Conservation (phyloP, 2,113 vertebrate species). For the Cryptotis parvus region DNA sequence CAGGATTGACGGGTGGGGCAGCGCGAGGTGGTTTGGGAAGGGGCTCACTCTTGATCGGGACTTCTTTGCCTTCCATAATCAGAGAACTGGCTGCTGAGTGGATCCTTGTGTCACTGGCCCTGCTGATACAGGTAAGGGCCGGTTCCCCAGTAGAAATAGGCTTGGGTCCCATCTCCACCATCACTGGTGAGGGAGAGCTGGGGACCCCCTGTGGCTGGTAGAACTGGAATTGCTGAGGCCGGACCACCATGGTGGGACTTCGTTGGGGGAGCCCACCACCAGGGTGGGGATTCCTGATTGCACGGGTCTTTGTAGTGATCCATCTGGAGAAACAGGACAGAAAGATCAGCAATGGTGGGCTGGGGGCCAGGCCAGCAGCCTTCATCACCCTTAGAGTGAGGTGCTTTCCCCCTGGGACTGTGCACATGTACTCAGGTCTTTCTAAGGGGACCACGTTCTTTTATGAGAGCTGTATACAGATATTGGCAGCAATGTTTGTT, state of each 20-base stretch:
- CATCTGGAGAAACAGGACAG: conserved; percentile 79
- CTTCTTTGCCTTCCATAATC: conserved; percentile 88
- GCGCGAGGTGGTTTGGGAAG: conserved; percentile 82
- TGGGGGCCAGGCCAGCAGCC: neutral
- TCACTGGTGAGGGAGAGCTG: conserved; percentile 53
- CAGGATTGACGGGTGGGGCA: conserved; percentile 94
- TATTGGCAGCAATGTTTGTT: no score
- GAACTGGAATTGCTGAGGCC: conserved; percentile 85
- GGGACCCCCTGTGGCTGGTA: conserved; percentile 79
- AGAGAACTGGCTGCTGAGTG: conserved; percentile 86
- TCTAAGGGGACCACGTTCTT: conserved; percentile 66
- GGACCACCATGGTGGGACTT: conserved; percentile 66
- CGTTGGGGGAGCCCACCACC: conserved; percentile 82
- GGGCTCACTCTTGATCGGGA: conserved; percentile 83
- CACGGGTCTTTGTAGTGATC: conserved; percentile 85
- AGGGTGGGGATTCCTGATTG: conserved; percentile 84
- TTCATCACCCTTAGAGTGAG: conserved; percentile 49
- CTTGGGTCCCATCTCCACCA: conserved; percentile 86
- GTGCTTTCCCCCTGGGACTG: conserved; percentile 51
- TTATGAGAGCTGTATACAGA: conserved; percentile 64
- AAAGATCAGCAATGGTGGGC: neutral
- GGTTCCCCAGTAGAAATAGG: conserved; percentile 79
- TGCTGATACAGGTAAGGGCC: conserved; percentile 28
- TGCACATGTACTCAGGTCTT: conserved; percentile 51
- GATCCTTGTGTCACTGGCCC: conserved; percentile 77